Conservation (phyloP, 1,140 invertebrate species). For the Bombus turneri region DNA sequence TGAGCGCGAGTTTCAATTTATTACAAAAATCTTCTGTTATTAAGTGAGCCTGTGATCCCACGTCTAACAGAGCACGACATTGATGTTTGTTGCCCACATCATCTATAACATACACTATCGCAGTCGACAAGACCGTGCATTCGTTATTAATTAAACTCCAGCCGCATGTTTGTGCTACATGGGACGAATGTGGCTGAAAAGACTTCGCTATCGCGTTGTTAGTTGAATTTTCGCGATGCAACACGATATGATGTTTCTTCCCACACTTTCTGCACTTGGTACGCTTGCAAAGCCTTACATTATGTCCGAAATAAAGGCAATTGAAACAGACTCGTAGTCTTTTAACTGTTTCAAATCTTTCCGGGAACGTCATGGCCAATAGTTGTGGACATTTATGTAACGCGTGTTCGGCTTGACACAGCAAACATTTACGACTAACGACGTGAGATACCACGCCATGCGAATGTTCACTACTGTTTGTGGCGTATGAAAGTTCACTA, state of each 20-base stretch:
- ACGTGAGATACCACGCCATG: fast-evolving
- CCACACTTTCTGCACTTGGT: fast-evolving
- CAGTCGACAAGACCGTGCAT: too few species aligned
- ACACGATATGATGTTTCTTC: fast-evolving
- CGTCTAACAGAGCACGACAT: too few species aligned
- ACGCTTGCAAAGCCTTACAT: fast-evolving
- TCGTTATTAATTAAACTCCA: fast-evolving
- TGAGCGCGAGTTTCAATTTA: fast-evolving
- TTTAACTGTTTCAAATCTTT: too few species aligned
- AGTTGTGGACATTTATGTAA: fast-evolving
- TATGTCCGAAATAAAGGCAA: too few species aligned
- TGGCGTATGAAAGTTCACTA: fast-evolving
- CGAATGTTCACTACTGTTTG: too few species aligned
- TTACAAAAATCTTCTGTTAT: too few species aligned
- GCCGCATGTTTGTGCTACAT: fast-evolving
- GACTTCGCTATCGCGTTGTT: fast-evolving
- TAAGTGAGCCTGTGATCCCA: too few species aligned
- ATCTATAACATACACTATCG: fast-evolving
- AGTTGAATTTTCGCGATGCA: too few species aligned
- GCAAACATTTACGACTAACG: fast-evolving
- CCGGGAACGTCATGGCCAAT: fast-evolving
- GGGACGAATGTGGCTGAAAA: fast-evolving
- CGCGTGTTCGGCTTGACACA: fast-evolving
- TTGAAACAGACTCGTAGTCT: too few species aligned
- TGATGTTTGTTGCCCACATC: fast-evolving